Base-by-base conservation (phyloP, 1,140 invertebrate genomes). In the Periplaneta americana region DNA sequence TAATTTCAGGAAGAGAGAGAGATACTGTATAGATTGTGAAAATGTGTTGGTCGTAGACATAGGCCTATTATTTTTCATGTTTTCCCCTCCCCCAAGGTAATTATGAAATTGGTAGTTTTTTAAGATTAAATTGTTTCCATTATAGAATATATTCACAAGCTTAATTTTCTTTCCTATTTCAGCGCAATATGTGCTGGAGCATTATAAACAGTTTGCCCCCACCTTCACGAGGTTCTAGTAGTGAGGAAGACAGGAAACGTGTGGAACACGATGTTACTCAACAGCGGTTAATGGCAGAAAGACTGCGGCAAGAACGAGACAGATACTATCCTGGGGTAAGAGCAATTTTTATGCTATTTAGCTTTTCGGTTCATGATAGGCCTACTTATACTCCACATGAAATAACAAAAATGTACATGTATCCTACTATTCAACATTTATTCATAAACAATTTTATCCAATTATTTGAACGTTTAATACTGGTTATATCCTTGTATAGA, bases 181-280 rank as follows among this genome's bases (percentile, higher is more conserved):
- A 83, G 82, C 82, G 66, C 35, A 80, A 74, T 48, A 81, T 34
- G 75, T 81, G 82, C 82, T 83, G 82, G 82, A 83, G 74, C 39
- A 74, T 83, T 34, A 80, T 78, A 36, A 75, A 31, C n/a, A 32
- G 34, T 32, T 37, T 34, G 11, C 76, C 76, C 4, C 33, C 76
- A 28, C 15, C 74, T 15, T 34, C 34, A 28, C 34, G 76, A 5
- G 34, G 34, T 15, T 36, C 34, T 78, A n/a, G 36, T 28, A 13
- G n/a, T 28, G 85, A 87, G 66, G 83, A 86, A 31, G 87, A 86
- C 79, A 85, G 87, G 37, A 87, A 86, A 80, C 86, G 84, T 34
- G 87, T 87, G 36, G 88, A 88, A 79, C 87, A 88, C 78, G 84
- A 82, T 4, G 84, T 83, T 32, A 84, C 86, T 18, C 86, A 88